Percentiles rank a stretch among this genome's conserved stretches.
These are phyloP conservation scores for Epinotia demarniana DNA, from an alignment of 2,888 invertebrate genomes.

Conservation along the genomic window DNA sequence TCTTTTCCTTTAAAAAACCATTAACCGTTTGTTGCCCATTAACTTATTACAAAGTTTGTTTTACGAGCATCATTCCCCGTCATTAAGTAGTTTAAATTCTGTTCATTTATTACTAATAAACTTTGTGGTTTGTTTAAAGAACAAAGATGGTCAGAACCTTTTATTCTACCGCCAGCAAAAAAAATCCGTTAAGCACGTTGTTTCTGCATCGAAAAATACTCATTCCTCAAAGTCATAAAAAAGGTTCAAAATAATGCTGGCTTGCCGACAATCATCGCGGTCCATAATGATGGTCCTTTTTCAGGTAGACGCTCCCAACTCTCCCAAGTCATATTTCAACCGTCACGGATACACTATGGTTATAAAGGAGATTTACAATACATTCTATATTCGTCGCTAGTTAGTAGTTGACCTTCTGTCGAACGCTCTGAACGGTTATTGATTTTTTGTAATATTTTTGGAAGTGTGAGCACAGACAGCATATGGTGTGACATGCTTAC, in stretches of 20 bases:
- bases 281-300: constrained; percentile 80
- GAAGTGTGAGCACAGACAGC: constrained; percentile 65
- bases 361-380: constrained; percentile 83
- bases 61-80: constrained; percentile 49
- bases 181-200: constrained; percentile 70
- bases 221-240: constrained; percentile 58
- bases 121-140: constrained; percentile 65
- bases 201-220: constrained; percentile 70
- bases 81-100: constrained; percentile 54
- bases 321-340: constrained; percentile 82
- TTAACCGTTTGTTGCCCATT: constrained; percentile 34
- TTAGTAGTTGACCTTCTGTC: constrained; percentile 77
- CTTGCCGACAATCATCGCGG: constrained; percentile 79
- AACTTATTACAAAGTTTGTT: constrained; percentile 52
- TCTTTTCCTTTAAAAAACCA: constrained; percentile 50
- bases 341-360: constrained; percentile 75
- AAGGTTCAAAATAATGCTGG: constrained; percentile 74
- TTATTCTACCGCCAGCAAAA: constrained; percentile 64
- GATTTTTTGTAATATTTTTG: constrained; percentile 71
- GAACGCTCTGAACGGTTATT: constrained; percentile 72
- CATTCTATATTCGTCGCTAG: constrained; percentile 77
- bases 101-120: constrained; percentile 54
- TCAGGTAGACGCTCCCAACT: constrained; percentile 81
- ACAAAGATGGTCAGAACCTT: constrained; percentile 56
- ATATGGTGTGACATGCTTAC: constrained; percentile 78